Percentiles rank a stretch among this genome's conserved stretches.
These are phyloP conservation scores for Xenopus borealis DNA, from an alignment of 2,113 vertebrate species.

Conservation along the genomic window DNA sequence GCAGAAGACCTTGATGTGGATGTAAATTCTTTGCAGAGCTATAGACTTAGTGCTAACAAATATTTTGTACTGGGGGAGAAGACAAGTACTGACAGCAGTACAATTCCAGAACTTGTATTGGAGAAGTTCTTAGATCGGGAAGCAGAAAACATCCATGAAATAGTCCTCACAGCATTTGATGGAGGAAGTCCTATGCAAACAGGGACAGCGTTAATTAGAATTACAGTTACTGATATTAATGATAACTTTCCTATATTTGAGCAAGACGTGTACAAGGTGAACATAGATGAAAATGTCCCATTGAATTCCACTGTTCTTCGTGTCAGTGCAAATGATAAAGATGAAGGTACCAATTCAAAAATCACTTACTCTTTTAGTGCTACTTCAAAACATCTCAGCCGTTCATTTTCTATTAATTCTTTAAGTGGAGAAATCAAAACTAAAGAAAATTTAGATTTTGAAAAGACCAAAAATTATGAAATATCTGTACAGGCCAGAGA, in stretches of 20 bases:
- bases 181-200: conserved; percentile 47
- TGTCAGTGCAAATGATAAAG: conserved; percentile 54
- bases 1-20: conserved; percentile 60
- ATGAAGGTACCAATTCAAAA: conserved; percentile 55
- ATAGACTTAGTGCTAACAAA: conserved; percentile 51
- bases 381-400: conserved; percentile 6
- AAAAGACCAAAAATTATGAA: conserved; percentile 50
- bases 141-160: conserved; percentile 43
- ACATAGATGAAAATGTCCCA: conserved; percentile 57
- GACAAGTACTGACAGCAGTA: conserved; percentile 55
- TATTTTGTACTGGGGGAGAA: conserved; percentile 57
- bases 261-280: conserved; percentile 48
- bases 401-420: conserved; percentile 48
- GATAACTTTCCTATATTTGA: conserved; percentile 58
- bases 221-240: conserved; percentile 56
- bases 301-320: conserved; percentile 47
- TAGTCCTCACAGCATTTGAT: conserved; percentile 56
- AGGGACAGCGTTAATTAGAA: conserved; percentile 49
- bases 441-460: conserved; percentile 54
- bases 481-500: conserved; percentile 66
- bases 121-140: conserved; percentile 56
- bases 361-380: conserved; percentile 46
- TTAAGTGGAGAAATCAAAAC: conserved; percentile 51
- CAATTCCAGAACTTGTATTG: conserved; percentile 57
- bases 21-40: conserved; percentile 58